Evolutionary conservation across 2,888 invertebrate genomes (phyloP).

Genomic region (Carabus problematicus): DNA sequence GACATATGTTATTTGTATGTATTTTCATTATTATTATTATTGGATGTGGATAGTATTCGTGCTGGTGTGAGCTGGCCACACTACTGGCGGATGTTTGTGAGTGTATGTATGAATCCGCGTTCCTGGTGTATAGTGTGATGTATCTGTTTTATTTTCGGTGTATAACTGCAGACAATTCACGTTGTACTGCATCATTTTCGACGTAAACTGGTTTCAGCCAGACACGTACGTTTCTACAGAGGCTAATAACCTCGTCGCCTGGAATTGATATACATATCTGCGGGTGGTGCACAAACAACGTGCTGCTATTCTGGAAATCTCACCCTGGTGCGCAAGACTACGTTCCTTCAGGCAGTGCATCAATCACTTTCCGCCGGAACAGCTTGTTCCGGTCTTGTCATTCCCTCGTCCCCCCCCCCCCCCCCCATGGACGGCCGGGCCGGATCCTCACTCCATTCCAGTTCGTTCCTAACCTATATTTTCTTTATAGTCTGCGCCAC

Average conservation of each 20-base stretch:
- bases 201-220: neutral
- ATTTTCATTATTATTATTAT: no score
- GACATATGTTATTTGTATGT: no score
- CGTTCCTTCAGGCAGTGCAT: slow-evolving; percentile 22
- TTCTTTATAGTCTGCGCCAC: neutral
- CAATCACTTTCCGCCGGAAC: slow-evolving; percentile 33
- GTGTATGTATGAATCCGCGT: no score
- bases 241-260: slow-evolving; percentile 17
- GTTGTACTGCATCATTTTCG: neutral
- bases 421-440: neutral
- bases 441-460: neutral
- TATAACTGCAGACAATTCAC: no score
- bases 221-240: neutral
- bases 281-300: neutral
- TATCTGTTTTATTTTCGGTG: no score
- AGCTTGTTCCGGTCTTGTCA: slow-evolving; percentile 32
- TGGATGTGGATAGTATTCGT: no score
- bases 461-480: slow-evolving; percentile 1
- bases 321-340: neutral
- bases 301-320: slow-evolving; percentile 13
- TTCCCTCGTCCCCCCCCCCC: slow-evolving; percentile 14
- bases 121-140: no score
- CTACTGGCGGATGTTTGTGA: no score
- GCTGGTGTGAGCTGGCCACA: no score
- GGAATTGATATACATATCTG: slow-evolving; percentile 18